Evolutionary conservation across 2,113 vertebrate genomes (phyloP).

Genomic region (Perca flavescens): DNA sequence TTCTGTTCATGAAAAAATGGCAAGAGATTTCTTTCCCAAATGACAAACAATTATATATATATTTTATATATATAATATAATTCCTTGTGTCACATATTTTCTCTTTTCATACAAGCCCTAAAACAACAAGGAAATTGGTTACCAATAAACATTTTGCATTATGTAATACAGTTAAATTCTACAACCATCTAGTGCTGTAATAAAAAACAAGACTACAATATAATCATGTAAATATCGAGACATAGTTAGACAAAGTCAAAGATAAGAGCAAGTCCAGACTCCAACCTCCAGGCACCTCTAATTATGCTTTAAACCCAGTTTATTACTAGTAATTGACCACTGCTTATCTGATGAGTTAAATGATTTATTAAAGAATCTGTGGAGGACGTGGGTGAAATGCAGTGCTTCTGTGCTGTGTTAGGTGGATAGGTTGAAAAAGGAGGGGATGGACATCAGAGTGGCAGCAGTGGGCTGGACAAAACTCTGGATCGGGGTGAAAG

Average conservation of each 20-base stretch:
- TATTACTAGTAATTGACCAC: not conserved
- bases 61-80: not conserved
- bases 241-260: not conserved
- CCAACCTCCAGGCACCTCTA: not conserved
- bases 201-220: not conserved
- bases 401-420: too few species aligned
- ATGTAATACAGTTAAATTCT: conserved; percentile 14
- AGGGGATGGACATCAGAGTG: not conserved
- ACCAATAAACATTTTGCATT: conserved; percentile 37
- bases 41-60: not conserved
- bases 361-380: not conserved
- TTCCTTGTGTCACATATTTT: not conserved
- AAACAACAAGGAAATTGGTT: conserved; percentile 29
- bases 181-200: not conserved
- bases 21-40: not conserved
- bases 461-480: not conserved
- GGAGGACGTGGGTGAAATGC: not conserved
- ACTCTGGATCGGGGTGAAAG: not conserved
- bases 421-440: not conserved
- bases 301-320: not conserved
- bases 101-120: conserved; percentile 47
- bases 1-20: not conserved
- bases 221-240: not conserved
- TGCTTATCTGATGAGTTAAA: not conserved
- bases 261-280: conserved; percentile 1